These are phyloP conservation scores for Zaprionus inermis DNA, from an alignment of 1,140 invertebrate species.

Conservation along the genomic window DNA sequence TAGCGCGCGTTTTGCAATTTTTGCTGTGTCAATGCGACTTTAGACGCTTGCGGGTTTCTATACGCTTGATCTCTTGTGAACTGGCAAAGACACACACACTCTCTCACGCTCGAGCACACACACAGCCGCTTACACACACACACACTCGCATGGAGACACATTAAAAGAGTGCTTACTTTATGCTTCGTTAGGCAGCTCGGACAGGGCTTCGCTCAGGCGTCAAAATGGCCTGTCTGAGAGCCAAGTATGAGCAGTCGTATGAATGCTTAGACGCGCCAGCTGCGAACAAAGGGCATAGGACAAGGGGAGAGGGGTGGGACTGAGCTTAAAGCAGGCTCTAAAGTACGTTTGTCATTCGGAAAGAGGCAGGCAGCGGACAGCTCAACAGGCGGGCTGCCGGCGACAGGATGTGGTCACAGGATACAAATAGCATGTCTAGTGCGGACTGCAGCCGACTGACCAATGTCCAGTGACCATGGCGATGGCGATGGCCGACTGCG, in stretches of 20 bases:
- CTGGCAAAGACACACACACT: constrained; percentile 11
- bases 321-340: constrained; percentile 36
- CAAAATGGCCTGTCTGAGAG: constrained; percentile 60
- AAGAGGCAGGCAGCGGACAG: constrained; percentile 10
- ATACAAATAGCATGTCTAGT: constrained; percentile 57
- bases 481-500: constrained; percentile 23
- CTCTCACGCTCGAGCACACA: constrained; percentile 6
- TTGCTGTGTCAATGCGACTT: constrained; percentile 36
- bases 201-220: constrained; percentile 53
- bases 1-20: constrained; percentile 44
- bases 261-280: constrained; percentile 49
- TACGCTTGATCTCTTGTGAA: constrained; percentile 76
- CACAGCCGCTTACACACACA: background rate
- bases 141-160: constrained; percentile 17
- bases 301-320: background rate
- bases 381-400: constrained; percentile 48
- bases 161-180: constrained; percentile 60
- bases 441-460: constrained; percentile 67
- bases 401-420: constrained; percentile 77
- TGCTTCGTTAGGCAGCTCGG: constrained; percentile 56
- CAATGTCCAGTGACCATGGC: constrained; percentile 65
- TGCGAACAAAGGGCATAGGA: constrained; percentile 44
- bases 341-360: constrained; percentile 42
- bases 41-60: constrained; percentile 59
- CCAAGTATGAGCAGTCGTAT: constrained; percentile 58